Base-by-base conservation (phyloP, 2,888 invertebrate species). In the Scaptomyza reducta region DNA sequence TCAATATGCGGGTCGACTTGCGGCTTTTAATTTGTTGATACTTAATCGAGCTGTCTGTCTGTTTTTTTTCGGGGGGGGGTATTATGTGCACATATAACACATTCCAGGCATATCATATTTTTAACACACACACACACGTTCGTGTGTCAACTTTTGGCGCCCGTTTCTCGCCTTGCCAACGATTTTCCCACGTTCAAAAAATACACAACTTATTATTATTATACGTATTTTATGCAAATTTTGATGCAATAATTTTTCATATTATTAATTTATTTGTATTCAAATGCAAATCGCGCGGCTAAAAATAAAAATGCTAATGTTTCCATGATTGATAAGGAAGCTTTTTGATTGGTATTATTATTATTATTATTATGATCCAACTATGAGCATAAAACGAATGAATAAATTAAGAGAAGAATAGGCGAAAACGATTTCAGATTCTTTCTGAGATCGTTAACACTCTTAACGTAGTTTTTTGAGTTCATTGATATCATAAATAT, bases 321-420 rank as follows among this genome's bases (percentile, higher is more conserved):
- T 49, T 50, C 33, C 49, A 1, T 31, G 83, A 76, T 87, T 76
- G 88, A 85, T 87, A 87, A 87, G 79, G 70, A 85, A 82, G 82
- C 70, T 63, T 38, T 59, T 72, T 62, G 58, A 82, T 82, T 77
- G 49, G 51, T 53, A 27, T n/a, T n/a, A n/a, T n/a, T n/a, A n/a
- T n/a, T n/a, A n/a, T n/a, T n/a, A n/a, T n/a, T n/a, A n/a, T n/a
- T n/a, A n/a, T n/a, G n/a, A n/a, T n/a, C n/a, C n/a, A n/a, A n/a
- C n/a, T n/a, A n/a, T n/a, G n/a, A n/a, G n/a, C n/a, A n/a, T n/a
- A n/a, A n/a, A n/a, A n/a, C n/a, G n/a, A n/a, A 29, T 40, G 41
- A 41, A 51, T 73, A 38, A 66, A 40, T 40, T 4, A 40, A 40
- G 1, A 10, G 0, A 38, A 14, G 14, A 14, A 14, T 27, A 22